Conservation (phyloP, 2,888 invertebrate species). For the Drosophila monieri region DNA sequence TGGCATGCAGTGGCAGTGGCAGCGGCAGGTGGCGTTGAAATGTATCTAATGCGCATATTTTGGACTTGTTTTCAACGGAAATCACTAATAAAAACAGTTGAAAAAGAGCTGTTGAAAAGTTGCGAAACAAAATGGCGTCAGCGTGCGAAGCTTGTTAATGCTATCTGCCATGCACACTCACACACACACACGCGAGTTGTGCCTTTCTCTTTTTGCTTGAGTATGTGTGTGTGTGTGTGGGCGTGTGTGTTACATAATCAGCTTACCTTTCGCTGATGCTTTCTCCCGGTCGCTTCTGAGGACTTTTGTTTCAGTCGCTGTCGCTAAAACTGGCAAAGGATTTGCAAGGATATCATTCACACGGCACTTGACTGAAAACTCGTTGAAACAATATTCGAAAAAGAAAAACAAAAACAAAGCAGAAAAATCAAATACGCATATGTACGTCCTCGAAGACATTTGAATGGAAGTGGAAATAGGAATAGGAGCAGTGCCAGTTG, state of each 20-base stretch:
- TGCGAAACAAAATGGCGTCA: conserved; percentile 74
- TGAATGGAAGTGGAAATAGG: background rate
- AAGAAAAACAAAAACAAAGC: conserved; percentile 1
- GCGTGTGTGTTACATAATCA: conserved; percentile 67
- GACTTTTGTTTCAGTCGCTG: conserved; percentile 49
- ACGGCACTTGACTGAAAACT: conserved; percentile 22
- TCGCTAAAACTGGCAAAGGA: conserved; percentile 46
- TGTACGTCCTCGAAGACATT: background rate
- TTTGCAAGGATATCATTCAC: conserved; percentile 51
- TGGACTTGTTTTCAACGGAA: conserved; percentile 74
- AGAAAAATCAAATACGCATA: background rate
- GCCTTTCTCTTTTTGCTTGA: background rate
- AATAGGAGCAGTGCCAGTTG: conserved; percentile 4
- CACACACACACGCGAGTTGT: conserved; percentile 3
- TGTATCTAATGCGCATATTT: conserved; percentile 56
- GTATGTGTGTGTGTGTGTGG: background rate
- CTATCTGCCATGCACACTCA: conserved; percentile 52
- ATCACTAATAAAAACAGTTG: conserved; percentile 76
- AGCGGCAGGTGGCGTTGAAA: conserved; percentile 18
- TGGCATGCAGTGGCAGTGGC: background rate
- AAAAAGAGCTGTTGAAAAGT: conserved; percentile 73
- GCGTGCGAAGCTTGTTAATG: conserved; percentile 61
- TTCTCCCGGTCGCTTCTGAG: conserved; percentile 38
- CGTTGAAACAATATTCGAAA: background rate
- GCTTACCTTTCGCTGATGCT: conserved; percentile 65